These are phyloP conservation scores for Spicauda simplicius DNA, from an alignment of 2,888 invertebrate genomes.

Conservation along the genomic window DNA sequence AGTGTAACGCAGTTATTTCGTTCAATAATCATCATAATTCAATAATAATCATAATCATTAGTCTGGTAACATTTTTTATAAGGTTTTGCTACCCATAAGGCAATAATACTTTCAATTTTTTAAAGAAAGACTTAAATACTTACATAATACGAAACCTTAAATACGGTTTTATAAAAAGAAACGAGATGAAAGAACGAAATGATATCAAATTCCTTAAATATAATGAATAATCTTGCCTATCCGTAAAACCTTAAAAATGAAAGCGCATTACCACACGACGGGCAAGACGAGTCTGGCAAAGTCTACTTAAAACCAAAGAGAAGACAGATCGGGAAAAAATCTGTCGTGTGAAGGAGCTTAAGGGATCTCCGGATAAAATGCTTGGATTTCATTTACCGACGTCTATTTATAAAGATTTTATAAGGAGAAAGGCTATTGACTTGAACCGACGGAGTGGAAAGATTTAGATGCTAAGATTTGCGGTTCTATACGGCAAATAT, in stretches of 20 bases:
- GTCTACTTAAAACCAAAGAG: constrained; percentile 14
- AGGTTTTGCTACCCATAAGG: too few species aligned
- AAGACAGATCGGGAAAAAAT: constrained; percentile 30
- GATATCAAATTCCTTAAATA: not conserved
- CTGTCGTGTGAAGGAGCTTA: constrained; percentile 36
- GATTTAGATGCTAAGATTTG: constrained; percentile 23
- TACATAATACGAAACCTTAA: too few species aligned
- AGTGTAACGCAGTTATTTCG: too few species aligned
- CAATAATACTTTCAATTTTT: too few species aligned
- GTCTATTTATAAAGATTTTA: constrained; percentile 36
- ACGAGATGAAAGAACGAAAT: too few species aligned
- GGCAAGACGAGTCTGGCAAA: not conserved
- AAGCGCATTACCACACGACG: constrained; percentile 5
- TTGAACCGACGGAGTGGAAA: constrained; percentile 22
- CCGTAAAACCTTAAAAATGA: constrained; percentile 6
- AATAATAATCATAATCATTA: too few species aligned
- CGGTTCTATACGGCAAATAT: constrained; percentile 14
- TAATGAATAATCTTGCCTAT: not conserved
- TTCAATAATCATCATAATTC: too few species aligned
- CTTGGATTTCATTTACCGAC: constrained; percentile 32
- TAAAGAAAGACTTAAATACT: too few species aligned
- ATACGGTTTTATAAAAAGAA: too few species aligned
- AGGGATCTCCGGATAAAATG: constrained; percentile 30
- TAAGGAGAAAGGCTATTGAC: constrained; percentile 32
- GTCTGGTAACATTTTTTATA: too few species aligned